Base-by-base conservation (phyloP, 2,888 invertebrate genomes). In the Trissolcus japonicus region DNA sequence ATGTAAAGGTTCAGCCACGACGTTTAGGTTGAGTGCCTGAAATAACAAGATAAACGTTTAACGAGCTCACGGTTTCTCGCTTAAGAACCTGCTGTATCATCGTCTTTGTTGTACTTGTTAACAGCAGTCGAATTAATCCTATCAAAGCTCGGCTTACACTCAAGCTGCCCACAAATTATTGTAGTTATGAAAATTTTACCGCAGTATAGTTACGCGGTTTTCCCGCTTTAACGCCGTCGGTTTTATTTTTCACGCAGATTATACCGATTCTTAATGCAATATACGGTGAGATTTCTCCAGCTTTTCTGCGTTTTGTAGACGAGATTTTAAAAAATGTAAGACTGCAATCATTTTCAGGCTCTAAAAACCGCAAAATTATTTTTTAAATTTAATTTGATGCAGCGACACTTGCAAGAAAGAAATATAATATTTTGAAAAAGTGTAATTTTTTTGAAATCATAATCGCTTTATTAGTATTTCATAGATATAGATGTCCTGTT, bases 31-130 rank as follows among this genome's bases (percentile, higher is more conserved):
- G 40, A 51, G 59, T 55, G 29, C 56, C 56, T 50, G 67, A 55
- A 73, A 65, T 79, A 74, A 79, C 76, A 63, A 79, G 75, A 65
- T 72, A 68, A 67, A 59, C 77, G 63, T 68, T 77, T 69, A 77
- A 75, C 68, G 63, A 77, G 65, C 72, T 19, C 6, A 13, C 66
- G 29, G n/a, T 57, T 68, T 63, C 63, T 68, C 69, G 60, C 69
- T 76, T 69, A 69, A 66, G 66, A 69, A 60, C 21, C 29, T 19
- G 21, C 21, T 9, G 55, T 40, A 67, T 67, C 57, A 61, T 51
- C 40, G 66, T 56, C 65, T 61, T 66, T 61, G 76, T 69, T 55
- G 63, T 48, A 51, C 67, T 63, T 68, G 63, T 75, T 75, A 68
- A 75, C 74, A 74, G 57, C 56, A 50, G 35, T 61, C 53, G 53